Base-by-base conservation (phyloP, 2,888 invertebrate species). In the Dynastes hyllus region DNA sequence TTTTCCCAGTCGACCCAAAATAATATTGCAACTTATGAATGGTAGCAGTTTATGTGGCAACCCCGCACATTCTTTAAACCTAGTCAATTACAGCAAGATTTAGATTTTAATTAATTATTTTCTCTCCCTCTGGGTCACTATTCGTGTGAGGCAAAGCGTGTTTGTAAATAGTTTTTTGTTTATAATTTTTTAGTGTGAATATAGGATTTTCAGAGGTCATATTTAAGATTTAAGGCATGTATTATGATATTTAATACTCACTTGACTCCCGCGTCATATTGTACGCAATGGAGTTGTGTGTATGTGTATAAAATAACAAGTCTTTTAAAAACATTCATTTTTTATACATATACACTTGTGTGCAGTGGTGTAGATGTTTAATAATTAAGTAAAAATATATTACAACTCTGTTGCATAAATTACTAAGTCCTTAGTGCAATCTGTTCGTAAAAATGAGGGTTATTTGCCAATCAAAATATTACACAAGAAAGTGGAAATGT, bases 271-370 rank as follows among this genome's bases (percentile, higher is more conserved):
- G 92, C 92, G 91, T 92, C 92, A 91, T 90, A 90, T 91, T 90
- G 91, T 92, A 91, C 91, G 92, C 92, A 92, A 92, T 92, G 92
- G 92, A 92, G 92, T 91, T 91, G 90, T 91, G 85, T 91, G 85
- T 85, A 82, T 84, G 83, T 86, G 84, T 86, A 83, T 85, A 82
- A 78, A 76, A 66, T 75, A 53, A 75, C 67, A 65, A 78, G 65
- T 66, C 67, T 70, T 75, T 75, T 76, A 65, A 78, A 79, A 79
- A 79, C 69, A 75, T 61, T 67, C 53, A 51, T 75, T 78, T 58
- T 75, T 58, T 79, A 29, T 61, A 58, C 29, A 50, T 75, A 61
- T 63, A 61, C 61, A 13, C 45, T 75, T 22, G 45, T 61, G 40
- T 50, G 45, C 13, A 11, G 13, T 29, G 50, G 40, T 50, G 73